Conservation (phyloP, 2,113 vertebrate genomes). For the Anguilla rostrata region DNA sequence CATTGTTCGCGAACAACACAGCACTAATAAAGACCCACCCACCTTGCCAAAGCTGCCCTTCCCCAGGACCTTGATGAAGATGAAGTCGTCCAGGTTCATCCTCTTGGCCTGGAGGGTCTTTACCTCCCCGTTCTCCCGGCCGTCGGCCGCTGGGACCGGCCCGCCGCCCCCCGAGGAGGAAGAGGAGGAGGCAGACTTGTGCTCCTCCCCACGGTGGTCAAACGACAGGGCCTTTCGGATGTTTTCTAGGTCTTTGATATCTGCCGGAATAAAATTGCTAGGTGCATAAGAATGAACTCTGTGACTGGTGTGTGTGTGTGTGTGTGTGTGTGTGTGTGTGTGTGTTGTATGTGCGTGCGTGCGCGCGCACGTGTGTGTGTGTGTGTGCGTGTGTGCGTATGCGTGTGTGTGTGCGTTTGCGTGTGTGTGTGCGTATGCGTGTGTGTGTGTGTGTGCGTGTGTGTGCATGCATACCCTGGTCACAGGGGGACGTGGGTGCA, state of each 20-base stretch:
- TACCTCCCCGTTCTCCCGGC: conserved; percentile 80
- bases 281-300: background rate
- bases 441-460: too few relatives aligned
- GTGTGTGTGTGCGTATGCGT: background rate
- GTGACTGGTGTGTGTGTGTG: background rate
- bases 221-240: conserved; percentile 93
- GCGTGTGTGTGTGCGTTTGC: background rate
- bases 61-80: conserved; percentile 96
- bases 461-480: conserved; percentile 75
- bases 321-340: background rate
- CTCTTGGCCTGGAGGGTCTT: conserved; percentile 78
- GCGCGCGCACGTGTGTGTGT: background rate
- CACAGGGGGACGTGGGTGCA: conserved; percentile 92
- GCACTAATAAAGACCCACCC: conserved; percentile 16
- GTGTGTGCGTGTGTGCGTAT: background rate
- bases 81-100: conserved; percentile 85
- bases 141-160: conserved; percentile 61
- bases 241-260: conserved; percentile 92
- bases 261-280: conserved; percentile 67
- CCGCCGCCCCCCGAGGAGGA: conserved; percentile 55
- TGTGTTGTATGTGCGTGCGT: background rate
- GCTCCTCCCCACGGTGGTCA: conserved; percentile 87
- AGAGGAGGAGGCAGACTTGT: conserved; percentile 61
- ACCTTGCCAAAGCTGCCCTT: conserved; percentile 99
- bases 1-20: too few relatives aligned